These are phyloP conservation scores for Calephelis virginiensis DNA, from an alignment of 1,140 invertebrate genomes.

Conservation along the genomic window DNA sequence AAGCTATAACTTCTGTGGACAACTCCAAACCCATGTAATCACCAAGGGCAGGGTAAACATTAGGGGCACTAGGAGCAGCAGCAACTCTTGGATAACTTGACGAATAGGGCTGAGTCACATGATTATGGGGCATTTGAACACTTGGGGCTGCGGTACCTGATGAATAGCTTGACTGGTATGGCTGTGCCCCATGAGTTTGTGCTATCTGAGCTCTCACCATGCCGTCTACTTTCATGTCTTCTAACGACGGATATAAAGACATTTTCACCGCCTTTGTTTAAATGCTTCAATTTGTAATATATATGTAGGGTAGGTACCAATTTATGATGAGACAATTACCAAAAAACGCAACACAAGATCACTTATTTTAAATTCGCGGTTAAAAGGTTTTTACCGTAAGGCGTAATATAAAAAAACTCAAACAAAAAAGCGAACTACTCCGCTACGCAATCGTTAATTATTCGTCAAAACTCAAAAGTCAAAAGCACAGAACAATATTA, in stretches of 20 bases:
- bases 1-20: constrained; percentile 82
- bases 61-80: constrained; percentile 44
- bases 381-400: too few relatives aligned
- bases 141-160: constrained; percentile 38
- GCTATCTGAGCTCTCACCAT: constrained; percentile 85
- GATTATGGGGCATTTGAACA: constrained; percentile 68
- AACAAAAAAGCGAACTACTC: too few relatives aligned
- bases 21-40: constrained; percentile 94
- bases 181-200: constrained; percentile 45
- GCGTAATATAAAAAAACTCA: too few relatives aligned
- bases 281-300: background rate
- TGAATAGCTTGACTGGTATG: constrained; percentile 28
- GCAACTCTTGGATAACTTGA: constrained; percentile 28
- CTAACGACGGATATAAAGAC: constrained; percentile 93
- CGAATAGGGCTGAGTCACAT: constrained; percentile 38
- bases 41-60: constrained; percentile 87
- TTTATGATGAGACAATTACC: too few relatives aligned
- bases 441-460: too few relatives aligned
- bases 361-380: too few relatives aligned
- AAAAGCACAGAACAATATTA: too few relatives aligned
- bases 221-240: constrained; percentile 96
- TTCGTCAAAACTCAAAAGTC: too few relatives aligned
- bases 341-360: too few relatives aligned
- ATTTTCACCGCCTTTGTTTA: constrained; percentile 58
- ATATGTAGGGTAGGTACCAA: background rate